Evolutionary conservation across 2,797 vertebrate species (phyloP).

Genomic region (Meda fulgida): DNA sequence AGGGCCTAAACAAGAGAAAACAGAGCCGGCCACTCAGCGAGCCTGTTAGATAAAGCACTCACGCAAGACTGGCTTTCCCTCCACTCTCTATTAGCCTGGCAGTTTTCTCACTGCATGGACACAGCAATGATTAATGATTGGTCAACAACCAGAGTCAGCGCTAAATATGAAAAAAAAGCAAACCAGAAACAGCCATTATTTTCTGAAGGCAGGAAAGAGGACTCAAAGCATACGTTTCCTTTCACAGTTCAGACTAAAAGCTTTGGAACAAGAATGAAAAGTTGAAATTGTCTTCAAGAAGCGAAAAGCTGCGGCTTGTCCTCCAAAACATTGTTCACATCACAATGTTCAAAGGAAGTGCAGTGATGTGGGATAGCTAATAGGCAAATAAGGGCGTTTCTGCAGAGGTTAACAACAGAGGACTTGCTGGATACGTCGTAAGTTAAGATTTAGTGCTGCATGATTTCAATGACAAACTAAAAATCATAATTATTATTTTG

Average conservation of each 20-base stretch:
- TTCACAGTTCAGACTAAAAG: conserved; percentile 7
- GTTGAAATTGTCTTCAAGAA: conserved; percentile 68
- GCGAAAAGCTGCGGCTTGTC: conserved; percentile 62
- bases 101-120: conserved; percentile 47
- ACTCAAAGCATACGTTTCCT: conserved; percentile 57
- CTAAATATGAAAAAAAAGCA: conserved; percentile 64
- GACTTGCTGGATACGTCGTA: background rate
- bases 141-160: conserved; percentile 60
- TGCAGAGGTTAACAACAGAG: too few relatives aligned
- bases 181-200: conserved; percentile 62
- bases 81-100: conserved; percentile 63
- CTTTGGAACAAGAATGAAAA: conserved; percentile 21
- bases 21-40: conserved; percentile 26
- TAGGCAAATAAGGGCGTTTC: conserved; percentile 34
- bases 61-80: conserved; percentile 48
- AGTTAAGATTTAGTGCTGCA: background rate
- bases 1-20: conserved; percentile 47
- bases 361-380: conserved; percentile 15
- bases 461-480: background rate
- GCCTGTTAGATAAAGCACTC: conserved; percentile 58
- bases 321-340: conserved; percentile 62
- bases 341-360: conserved; percentile 55
- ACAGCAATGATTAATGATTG: conserved; percentile 63
- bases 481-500: background rate
- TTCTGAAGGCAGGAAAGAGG: conserved; percentile 60